A percentile compares a stretch with the other conserved stretches of the same genome.
These are phyloP conservation scores for Hyla sarda DNA, from an alignment of 2,113 vertebrate species.

Conservation along the genomic window DNA sequence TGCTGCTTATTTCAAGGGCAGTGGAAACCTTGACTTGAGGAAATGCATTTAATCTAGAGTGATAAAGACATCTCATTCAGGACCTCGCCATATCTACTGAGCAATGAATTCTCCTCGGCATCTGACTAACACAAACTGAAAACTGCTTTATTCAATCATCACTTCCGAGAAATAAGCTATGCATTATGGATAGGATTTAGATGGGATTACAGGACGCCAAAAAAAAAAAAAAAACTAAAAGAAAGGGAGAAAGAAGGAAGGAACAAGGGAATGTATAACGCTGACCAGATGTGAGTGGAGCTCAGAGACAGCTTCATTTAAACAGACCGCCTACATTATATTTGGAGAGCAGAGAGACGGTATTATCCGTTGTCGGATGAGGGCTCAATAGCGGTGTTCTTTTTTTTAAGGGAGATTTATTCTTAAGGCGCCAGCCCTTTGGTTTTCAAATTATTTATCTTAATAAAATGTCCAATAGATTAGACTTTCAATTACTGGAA, in stretches of 20 bases:
- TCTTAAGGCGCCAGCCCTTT: neutral
- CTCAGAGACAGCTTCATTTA: slow-evolving; percentile 21
- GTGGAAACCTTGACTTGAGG: slow-evolving; percentile 28
- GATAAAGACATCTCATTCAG: slow-evolving; percentile 51
- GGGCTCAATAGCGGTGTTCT: neutral
- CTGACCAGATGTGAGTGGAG: slow-evolving; percentile 13
- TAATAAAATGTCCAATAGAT: slow-evolving; percentile 5
- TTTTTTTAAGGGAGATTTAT: neutral
- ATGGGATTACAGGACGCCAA: slow-evolving; percentile 7
- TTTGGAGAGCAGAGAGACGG: slow-evolving; percentile 27
- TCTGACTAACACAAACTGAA: slow-evolving; percentile 50
- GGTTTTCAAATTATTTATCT: slow-evolving; percentile 26
- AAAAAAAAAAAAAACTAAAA: neutral
- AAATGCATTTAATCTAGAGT: slow-evolving; percentile 50
- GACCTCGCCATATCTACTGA: slow-evolving; percentile 42
- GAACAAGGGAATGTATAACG: slow-evolving; percentile 38
- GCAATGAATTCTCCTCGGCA: slow-evolving; percentile 46
- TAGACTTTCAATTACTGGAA: neutral
- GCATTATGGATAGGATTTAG: slow-evolving; percentile 57
- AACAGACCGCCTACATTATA: slow-evolving; percentile 20
- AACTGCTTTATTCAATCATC: slow-evolving; percentile 50
- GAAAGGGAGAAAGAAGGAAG: neutral
- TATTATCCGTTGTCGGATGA: slow-evolving; percentile 10
- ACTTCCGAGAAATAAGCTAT: slow-evolving; percentile 50
- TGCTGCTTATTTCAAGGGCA: slow-evolving; percentile 52